Percentiles rank a stretch among this genome's conserved stretches.
Evolutionary conservation across 1,140 invertebrate genomes (phyloP).

Genomic region (Bombyx mandarina): DNA sequence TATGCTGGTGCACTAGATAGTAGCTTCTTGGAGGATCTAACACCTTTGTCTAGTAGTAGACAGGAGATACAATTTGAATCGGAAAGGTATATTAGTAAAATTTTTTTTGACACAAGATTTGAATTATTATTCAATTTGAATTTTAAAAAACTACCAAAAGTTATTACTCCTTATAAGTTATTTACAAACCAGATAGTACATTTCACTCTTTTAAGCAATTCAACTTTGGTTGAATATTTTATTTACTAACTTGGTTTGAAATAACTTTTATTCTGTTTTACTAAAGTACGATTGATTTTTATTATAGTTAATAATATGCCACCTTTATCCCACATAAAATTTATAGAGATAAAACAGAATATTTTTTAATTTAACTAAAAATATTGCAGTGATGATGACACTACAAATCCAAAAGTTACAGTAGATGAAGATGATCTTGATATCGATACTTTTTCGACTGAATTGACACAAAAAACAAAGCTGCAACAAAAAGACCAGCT

Average conservation of each 20-base stretch:
- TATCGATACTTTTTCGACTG: conserved; percentile 63
- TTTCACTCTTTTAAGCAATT: no score
- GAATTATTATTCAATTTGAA: no score
- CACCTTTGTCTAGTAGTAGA: conserved; percentile 52
- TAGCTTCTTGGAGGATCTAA: conserved; percentile 85
- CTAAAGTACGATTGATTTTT: no score
- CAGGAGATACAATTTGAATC: conserved; percentile 72
- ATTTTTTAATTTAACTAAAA: neutral
- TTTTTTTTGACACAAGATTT: neutral
- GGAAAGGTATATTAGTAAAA: conserved; percentile 70
- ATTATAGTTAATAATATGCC: no score
- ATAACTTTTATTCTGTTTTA: no score
- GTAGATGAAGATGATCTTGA: conserved; percentile 91
- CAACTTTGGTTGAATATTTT: no score
- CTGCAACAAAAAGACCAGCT: no score
- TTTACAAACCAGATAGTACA: no score
- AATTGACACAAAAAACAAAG: neutral
- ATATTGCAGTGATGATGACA: conserved; percentile 79
- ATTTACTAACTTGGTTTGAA: no score
- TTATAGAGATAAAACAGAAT: neutral
- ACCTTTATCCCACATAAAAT: neutral
- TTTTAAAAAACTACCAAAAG: no score
- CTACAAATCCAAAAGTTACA: conserved; percentile 87
- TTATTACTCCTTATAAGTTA: no score
- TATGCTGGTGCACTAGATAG: conserved; percentile 83